phyloP scores from a whole-genome alignment of 2,797 vertebrate species.

The Centropyge bicolor region DNA sequence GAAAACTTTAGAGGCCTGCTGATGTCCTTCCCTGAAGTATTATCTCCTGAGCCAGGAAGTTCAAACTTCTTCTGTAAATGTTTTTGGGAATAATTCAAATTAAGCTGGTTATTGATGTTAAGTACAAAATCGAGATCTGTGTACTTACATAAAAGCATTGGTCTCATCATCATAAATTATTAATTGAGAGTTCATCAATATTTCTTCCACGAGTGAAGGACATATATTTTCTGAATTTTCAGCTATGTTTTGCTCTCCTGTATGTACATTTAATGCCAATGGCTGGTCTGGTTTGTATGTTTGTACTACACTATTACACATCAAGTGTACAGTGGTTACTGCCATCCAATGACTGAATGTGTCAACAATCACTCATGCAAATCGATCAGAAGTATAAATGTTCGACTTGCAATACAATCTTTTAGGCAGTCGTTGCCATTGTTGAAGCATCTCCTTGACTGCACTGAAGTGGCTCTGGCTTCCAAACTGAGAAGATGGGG shows the following conservation, averaged over 20 bases:
- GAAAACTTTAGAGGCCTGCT: rapidly evolving
- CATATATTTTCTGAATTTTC: neutral
- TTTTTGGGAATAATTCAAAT: neutral
- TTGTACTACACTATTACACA: neutral
- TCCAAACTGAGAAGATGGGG: neutral
- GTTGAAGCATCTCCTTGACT: neutral
- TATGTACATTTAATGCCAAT: neutral
- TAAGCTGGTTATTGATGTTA: neutral
- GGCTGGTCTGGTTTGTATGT: neutral
- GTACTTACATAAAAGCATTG: neutral
- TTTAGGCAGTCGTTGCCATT: neutral
- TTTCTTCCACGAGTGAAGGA: neutral
- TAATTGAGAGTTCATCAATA: neutral
- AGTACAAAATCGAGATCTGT: neutral
- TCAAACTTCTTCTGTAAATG: too few species aligned
- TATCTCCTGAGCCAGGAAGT: too few species aligned
- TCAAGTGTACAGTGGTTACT: neutral
- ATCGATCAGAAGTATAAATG: neutral
- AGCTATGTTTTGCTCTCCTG: neutral
- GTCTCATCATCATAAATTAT: too few species aligned
- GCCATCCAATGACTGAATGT: neutral
- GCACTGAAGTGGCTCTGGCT: neutral
- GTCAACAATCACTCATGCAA: neutral
- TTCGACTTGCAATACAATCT: neutral
- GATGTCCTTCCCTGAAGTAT: too few species aligned